These are phyloP conservation scores for Epicampocera succincta DNA, from an alignment of 2,888 invertebrate species.

Conservation along the genomic window DNA sequence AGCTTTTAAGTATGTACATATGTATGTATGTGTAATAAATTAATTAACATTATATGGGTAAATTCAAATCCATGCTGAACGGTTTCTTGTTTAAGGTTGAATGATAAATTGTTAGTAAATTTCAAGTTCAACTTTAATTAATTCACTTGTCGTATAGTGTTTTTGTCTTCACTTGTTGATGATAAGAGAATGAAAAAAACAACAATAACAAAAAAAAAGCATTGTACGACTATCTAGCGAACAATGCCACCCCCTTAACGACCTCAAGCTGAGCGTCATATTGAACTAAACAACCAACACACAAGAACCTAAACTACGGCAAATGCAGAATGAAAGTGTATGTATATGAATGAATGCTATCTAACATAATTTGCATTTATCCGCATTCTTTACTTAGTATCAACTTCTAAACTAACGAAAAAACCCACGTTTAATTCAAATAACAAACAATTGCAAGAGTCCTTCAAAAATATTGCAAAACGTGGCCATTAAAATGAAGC, in stretches of 20 bases:
- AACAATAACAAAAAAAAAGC: constrained; percentile 13
- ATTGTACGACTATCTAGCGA: constrained; percentile 23
- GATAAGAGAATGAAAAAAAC: constrained; percentile 23
- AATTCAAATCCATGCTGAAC: constrained; percentile 26
- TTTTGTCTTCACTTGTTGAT: constrained; percentile 25
- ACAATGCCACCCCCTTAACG: constrained; percentile 41
- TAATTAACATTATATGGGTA: constrained; percentile 49
- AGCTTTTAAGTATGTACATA: background rate
- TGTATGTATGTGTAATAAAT: background rate
- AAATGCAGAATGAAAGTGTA: background rate
- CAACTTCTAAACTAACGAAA: background rate
- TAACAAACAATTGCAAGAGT: constrained; percentile 49
- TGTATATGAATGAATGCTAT: no score
- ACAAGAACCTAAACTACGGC: background rate
- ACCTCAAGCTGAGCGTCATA: constrained; percentile 42
- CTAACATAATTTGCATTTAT: constrained; percentile 24
- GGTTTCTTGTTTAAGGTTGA: constrained; percentile 1
- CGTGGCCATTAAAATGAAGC: constrained; percentile 54
- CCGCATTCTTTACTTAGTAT: constrained; percentile 27
- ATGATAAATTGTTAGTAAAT: constrained; percentile 17
- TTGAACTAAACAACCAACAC: constrained; percentile 17
- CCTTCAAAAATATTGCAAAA: constrained; percentile 56
- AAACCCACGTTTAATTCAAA: constrained; percentile 25
- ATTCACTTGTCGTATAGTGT: constrained; percentile 32
- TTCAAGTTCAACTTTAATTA: constrained; percentile 68